These are phyloP conservation scores for Muscicapa comitata DNA, from an alignment of 2,797 vertebrate genomes.

Conservation along the genomic window DNA sequence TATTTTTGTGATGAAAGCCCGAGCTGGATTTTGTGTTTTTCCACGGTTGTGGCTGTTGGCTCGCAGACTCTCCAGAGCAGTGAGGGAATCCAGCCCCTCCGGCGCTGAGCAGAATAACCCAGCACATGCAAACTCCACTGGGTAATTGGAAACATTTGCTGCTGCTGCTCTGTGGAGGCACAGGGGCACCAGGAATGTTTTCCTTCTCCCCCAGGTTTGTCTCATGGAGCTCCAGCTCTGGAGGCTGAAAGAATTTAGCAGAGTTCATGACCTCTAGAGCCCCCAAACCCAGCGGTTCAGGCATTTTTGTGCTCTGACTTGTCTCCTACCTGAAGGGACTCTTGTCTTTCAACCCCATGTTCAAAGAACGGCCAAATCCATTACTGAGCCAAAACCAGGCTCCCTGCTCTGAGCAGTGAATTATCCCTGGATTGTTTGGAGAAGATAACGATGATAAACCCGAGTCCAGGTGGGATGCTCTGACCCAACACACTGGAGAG, in stretches of 20 bases:
- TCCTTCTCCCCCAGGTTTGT: background rate
- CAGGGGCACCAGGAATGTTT: slow-evolving; percentile 17
- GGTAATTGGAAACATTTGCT: slow-evolving; percentile 62
- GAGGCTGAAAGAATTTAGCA: background rate
- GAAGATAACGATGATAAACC: background rate
- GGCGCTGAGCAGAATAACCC: background rate
- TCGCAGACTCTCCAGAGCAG: background rate
- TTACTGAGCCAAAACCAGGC: background rate
- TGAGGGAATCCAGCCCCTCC: background rate
- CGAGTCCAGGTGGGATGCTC: background rate
- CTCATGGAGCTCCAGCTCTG: background rate
- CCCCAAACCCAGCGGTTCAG: background rate
- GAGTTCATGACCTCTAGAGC: background rate
- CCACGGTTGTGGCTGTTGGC: background rate
- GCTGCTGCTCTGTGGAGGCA: background rate
- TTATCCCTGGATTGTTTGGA: background rate
- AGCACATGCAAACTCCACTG: background rate
- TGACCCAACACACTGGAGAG: rapidly evolving
- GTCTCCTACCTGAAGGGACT: background rate
- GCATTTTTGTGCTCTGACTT: background rate
- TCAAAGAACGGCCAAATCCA: background rate
- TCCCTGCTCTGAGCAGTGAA: background rate
- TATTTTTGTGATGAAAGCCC: background rate
- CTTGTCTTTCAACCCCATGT: background rate
- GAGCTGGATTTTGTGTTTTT: background rate